Percentiles rank a stretch among this genome's conserved stretches.
These are phyloP conservation scores for Gymnoscopelus microlampas DNA, from an alignment of 2,797 vertebrate genomes.

Conservation along the genomic window DNA sequence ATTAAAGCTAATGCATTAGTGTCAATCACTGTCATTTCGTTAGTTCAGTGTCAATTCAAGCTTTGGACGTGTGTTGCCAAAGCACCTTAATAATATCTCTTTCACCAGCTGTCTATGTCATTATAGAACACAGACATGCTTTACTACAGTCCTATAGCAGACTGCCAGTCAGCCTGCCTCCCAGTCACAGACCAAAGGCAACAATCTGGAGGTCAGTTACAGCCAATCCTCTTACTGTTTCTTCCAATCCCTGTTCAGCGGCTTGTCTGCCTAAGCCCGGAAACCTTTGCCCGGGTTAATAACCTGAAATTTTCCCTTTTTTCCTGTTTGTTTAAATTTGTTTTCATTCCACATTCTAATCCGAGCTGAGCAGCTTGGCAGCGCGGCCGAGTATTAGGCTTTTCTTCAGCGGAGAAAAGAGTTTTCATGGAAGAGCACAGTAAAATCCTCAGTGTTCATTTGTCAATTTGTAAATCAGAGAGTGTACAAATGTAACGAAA, in stretches of 20 bases:
- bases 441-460: no score
- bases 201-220: constrained; percentile 60
- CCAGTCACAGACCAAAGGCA: constrained; percentile 44
- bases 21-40: no score
- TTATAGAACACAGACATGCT: no score
- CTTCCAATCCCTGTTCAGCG: constrained; percentile 51
- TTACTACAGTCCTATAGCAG: no score
- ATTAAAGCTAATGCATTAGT: no score
- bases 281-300: constrained; percentile 27
- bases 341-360: constrained; percentile 1
- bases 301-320: background rate
- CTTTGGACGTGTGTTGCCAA: no score
- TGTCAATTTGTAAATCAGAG: no score
- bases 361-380: background rate
- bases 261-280: constrained; percentile 50
- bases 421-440: background rate
- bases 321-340: background rate
- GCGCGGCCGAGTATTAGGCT: background rate
- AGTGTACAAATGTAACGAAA: no score
- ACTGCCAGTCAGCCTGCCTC: background rate
- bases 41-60: no score
- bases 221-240: constrained; percentile 63
- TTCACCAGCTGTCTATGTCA: no score
- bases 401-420: background rate
- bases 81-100: no score